These are phyloP conservation scores for Botia kubotai DNA, from an alignment of 2,797 vertebrate genomes.

Conservation along the genomic window DNA sequence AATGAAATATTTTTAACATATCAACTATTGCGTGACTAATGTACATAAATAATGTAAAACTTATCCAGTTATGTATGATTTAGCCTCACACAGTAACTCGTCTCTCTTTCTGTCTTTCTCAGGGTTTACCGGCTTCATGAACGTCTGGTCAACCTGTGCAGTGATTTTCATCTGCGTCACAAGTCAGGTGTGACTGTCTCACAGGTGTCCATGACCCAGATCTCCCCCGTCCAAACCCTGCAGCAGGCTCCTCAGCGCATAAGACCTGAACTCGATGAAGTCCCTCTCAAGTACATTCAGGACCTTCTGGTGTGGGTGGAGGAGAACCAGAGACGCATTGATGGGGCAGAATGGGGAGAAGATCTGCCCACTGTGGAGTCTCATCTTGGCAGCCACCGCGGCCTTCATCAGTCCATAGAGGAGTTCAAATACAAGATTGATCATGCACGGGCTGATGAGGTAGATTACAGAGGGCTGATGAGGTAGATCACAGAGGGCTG, in stretches of 20 bases:
- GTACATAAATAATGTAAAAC: too few species aligned
- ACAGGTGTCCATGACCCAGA: conserved; percentile 72
- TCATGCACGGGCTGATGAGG: conserved; percentile 88
- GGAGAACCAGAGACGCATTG: conserved; percentile 89
- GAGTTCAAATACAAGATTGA: conserved; percentile 92
- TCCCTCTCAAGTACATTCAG: conserved; percentile 87
- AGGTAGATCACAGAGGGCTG: conserved; percentile 73
- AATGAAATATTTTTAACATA: too few species aligned
- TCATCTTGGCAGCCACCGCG: conserved; percentile 89
- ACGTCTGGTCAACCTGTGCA: conserved; percentile 92
- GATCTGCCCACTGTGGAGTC: conserved; percentile 91
- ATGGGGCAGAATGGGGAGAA: conserved; percentile 84
- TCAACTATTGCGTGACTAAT: too few species aligned
- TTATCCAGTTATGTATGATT: too few species aligned
- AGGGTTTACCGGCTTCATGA: conserved; percentile 94
- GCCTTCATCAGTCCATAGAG: conserved; percentile 90
- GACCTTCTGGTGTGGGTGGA: conserved; percentile 93
- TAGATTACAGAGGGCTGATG: conserved; percentile 83
- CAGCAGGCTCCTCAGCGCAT: conserved; percentile 70
- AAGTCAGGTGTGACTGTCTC: conserved; percentile 80
- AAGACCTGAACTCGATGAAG: conserved; percentile 83
- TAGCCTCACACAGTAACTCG: not conserved
- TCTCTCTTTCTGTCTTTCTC: not conserved
- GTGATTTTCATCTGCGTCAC: conserved; percentile 91
- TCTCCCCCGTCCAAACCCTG: conserved; percentile 58